These are phyloP conservation scores for Mastomys coucha DNA, from an alignment of 2,113 vertebrate species.

Conservation along the genomic window DNA sequence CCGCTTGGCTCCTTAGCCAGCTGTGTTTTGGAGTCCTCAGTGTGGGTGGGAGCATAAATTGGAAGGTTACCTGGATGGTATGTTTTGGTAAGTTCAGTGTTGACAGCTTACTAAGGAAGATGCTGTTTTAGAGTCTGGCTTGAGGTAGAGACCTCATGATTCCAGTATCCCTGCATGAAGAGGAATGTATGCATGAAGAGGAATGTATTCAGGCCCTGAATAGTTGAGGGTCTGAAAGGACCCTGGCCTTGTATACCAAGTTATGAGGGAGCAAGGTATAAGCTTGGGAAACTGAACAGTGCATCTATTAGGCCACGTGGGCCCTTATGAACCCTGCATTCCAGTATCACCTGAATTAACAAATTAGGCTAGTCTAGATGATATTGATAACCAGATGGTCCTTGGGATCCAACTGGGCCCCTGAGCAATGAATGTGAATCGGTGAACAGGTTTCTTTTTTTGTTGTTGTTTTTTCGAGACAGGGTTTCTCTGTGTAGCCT, in stretches of 20 bases:
- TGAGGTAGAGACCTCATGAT: not conserved
- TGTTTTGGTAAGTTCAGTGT: not conserved
- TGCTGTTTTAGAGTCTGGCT: fast-evolving
- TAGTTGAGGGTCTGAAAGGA: not conserved
- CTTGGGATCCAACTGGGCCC: no score
- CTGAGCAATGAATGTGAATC: not conserved
- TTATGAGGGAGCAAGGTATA: not conserved
- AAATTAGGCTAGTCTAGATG: not conserved
- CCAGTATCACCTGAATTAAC: not conserved
- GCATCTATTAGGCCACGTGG: not conserved
- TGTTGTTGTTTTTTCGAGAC: no score
- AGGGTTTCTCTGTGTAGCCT: no score
- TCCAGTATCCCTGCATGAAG: not conserved
- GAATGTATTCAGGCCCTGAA: not conserved
- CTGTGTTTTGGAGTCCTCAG: not conserved
- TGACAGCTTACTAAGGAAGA: not conserved
- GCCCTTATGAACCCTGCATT: no score
- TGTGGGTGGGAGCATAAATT: no score
- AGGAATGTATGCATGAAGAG: not conserved
- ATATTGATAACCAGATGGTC: no score
- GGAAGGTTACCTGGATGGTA: not conserved
- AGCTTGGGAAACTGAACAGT: not conserved
- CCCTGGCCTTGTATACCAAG: not conserved
- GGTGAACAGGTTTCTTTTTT: not conserved
- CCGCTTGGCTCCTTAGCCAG: not conserved